These are phyloP conservation scores for Callopanchax toddi DNA, from an alignment of 2,113 vertebrate species.

Conservation along the genomic window DNA sequence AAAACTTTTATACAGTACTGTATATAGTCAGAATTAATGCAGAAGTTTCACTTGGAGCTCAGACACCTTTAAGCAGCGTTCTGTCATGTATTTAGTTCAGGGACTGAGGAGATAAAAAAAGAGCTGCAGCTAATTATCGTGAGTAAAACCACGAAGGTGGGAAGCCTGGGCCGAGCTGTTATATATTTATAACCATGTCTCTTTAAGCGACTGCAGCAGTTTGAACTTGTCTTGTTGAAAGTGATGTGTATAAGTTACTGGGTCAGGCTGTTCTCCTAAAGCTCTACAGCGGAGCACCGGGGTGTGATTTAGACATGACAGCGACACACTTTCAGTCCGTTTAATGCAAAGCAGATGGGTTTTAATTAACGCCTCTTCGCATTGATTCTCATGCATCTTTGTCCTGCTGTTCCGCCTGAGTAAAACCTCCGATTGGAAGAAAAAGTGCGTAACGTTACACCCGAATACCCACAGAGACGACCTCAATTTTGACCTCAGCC, in stretches of 20 bases:
- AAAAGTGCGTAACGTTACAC: constrained; percentile 58
- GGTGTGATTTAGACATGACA: not conserved
- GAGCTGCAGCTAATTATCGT: not conserved
- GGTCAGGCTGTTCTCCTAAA: not conserved
- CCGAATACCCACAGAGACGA: constrained; percentile 42
- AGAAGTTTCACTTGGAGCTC: not conserved
- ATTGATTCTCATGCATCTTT: constrained; percentile 3
- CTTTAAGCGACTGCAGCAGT: not conserved
- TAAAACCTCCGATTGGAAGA: constrained; percentile 30
- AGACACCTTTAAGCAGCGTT: not conserved
- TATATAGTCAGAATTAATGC: not conserved
- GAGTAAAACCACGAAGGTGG: not conserved
- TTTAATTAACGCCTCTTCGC: constrained; percentile 4
- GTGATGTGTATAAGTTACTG: not conserved
- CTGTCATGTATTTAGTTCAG: not conserved
- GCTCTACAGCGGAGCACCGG: not conserved
- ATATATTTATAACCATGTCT: not conserved
- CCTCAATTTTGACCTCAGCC: constrained; percentile 52
- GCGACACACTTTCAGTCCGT: not conserved
- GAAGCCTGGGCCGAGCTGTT: not conserved
- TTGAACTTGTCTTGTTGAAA: not conserved
- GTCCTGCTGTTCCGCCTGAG: not conserved
- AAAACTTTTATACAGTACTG: not conserved
- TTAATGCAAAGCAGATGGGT: not conserved
- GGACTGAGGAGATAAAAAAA: not conserved